Base-by-base conservation (phyloP, 2,888 invertebrate species). In the Octonoba sinensis region DNA sequence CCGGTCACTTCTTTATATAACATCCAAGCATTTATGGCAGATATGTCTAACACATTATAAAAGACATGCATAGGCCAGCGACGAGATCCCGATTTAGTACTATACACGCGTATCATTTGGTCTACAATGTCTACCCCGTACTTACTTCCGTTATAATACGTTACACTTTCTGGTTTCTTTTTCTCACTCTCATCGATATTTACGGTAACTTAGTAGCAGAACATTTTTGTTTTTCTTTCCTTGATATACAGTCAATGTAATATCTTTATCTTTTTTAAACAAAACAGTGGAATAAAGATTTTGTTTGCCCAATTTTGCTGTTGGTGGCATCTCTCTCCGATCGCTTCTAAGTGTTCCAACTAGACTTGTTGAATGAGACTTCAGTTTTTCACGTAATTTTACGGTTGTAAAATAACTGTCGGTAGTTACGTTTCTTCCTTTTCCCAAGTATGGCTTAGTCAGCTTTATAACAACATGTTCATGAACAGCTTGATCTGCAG, bases 351-450 rank as follows among this genome's bases (percentile, higher is more conserved):
- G n/a, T n/a, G n/a, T n/a, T n/a, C n/a, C n/a, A n/a, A n/a, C n/a
- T n/a, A n/a, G n/a, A n/a, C n/a, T n/a, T n/a, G n/a, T n/a, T n/a
- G n/a, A n/a, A n/a, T n/a, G n/a, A n/a, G n/a, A n/a, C n/a, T n/a
- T n/a, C n/a, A n/a, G n/a, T n/a, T n/a, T n/a, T n/a, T 67, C 51
- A 20, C 3, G 51, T 13, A 47, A 15, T 51, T 67, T 3, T n/a
- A 67, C 49, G 24, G 49, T 51, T 11, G 67, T 51, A 67, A 67
- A 67, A 49, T n/a, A 51, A 51, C 12, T 67, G 51, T 67, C 54
- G 12, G 51, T 67, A 22, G 49, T 67, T 20, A 67, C 67, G 24
- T 51, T 67, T 15, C 20, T 13, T 67, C 15, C n/a, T n/a, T n/a
- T n/a, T n/a, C n/a, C n/a, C n/a, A n/a, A n/a, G n/a, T n/a, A n/a